Evolutionary conservation across 2,113 vertebrate species (phyloP), one percentile per base, ranked within the genome.

Genomic region (Callorhinus ursinus): DNA sequence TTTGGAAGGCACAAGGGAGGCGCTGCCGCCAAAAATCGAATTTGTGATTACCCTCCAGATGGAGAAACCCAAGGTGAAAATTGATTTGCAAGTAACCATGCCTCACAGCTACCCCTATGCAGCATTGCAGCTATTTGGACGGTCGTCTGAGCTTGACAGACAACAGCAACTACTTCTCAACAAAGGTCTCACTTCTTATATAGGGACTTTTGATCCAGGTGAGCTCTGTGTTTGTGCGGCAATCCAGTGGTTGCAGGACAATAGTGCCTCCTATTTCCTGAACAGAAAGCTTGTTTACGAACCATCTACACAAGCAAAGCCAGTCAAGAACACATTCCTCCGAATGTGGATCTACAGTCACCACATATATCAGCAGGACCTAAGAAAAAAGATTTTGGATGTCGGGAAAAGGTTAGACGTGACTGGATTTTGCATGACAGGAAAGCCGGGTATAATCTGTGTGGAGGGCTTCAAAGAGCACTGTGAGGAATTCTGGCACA

Each of bases 261-360:
- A 99, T 67, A 97, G 97, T n/a, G 55, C 91, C 36, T 81, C 98
- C 65, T 98, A 98, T 86, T 65, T 98, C 88, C 96, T 98, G 42
- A 98, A 21, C 57, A 87, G 95, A 0, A 96, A 98, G 81, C 18
- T 76, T 0, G 8, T 42, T 0, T 51, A 85, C 0, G 97, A 98
- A 96, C 61, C 91, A 0, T 57, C 90, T 36, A 7, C 88, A 4
- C 0, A 91, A 89, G 93, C 55, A 77, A 93, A 74, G 4, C 26
- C 69, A 2, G 93, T 93, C 42, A 98, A 98, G 97, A 92, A 81
- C 59, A 95, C 65, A 0, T 97, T 99, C 94, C 98, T 94, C 49
- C 98, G 98, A 16, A 98, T 99, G 99, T 99, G 99, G 99, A 99
- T 99, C 97, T 99, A 99, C 92, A 99, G 99, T 89, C 99, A 99